phyloP scores from a whole-genome alignment of 2,113 vertebrate genomes.

The Tetrax tetrax region DNA sequence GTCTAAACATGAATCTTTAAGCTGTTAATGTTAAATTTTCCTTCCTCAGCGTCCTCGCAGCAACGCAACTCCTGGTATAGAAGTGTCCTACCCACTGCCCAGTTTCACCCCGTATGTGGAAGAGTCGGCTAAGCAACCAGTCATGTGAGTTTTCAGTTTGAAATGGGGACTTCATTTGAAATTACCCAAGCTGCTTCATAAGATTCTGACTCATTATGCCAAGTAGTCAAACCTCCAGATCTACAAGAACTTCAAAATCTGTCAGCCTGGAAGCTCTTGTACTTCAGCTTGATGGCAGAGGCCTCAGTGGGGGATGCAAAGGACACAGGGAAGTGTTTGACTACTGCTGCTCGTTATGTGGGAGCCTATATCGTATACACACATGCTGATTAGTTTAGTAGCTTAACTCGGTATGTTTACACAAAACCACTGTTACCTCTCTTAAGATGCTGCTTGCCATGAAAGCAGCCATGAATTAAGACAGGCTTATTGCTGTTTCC shows the following conservation, averaged over 20 bases:
- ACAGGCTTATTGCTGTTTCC: background rate
- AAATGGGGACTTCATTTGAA: background rate
- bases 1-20: background rate
- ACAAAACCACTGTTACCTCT: background rate
- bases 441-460: background rate
- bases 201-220: background rate
- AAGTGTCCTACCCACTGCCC: slow-evolving; percentile 46
- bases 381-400: background rate
- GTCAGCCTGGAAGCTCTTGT: background rate
- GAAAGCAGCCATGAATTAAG: background rate
- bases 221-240: background rate
- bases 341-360: background rate
- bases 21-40: background rate
- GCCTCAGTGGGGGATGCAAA: background rate
- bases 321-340: background rate
- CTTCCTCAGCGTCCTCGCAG: slow-evolving; percentile 72
- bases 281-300: background rate
- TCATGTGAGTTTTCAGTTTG: slow-evolving; percentile 82
- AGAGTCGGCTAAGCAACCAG: slow-evolving; percentile 83
- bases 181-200: background rate
- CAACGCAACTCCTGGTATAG: background rate
- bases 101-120: slow-evolving; percentile 92
- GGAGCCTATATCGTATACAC: background rate
- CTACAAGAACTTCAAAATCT: background rate
- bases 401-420: background rate